A percentile compares a stretch with the other conserved stretches of the same genome.
Evolutionary conservation across 2,797 vertebrate species (phyloP).

Genomic region (Hemibagrus guttatus): DNA sequence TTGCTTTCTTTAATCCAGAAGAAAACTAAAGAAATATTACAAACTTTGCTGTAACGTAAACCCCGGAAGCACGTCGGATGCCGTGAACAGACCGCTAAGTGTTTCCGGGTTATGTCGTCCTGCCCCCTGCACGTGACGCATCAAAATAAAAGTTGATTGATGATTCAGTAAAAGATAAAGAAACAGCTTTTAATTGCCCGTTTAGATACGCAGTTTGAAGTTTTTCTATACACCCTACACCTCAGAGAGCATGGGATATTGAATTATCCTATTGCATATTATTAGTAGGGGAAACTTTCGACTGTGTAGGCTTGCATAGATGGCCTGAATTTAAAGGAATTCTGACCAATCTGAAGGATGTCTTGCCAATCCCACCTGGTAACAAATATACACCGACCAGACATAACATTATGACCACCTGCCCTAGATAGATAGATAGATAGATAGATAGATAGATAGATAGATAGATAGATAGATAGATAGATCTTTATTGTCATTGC

Average conservation of each 20-base stretch:
- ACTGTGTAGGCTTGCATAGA: not conserved
- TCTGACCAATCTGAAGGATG: not conserved
- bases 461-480: too few species aligned
- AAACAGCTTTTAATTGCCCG: not conserved
- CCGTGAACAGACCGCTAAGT: not conserved
- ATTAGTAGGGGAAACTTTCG: not conserved
- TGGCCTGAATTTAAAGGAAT: not conserved
- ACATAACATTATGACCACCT: too few species aligned
- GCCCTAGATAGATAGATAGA: too few species aligned
- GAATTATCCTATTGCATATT: not conserved
- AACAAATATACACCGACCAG: too few species aligned
- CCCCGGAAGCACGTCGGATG: not conserved
- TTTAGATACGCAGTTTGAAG: not conserved
- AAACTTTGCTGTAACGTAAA: not conserved
- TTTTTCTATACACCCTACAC: not conserved
- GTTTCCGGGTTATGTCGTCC: slow-evolving; percentile 34
- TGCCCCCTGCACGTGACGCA: not conserved
- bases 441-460: too few species aligned
- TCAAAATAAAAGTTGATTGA: slow-evolving; percentile 42
- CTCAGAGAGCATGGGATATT: not conserved
- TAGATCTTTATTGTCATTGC: too few species aligned
- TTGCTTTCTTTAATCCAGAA: slow-evolving; percentile 28
- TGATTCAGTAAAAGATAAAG: not conserved
- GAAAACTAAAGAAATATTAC: not conserved
- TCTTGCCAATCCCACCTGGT: not conserved